Evolutionary conservation across 23 tunicate species (phyloP).

Genomic region (Oikopleura vanhoeffeni): DNA sequence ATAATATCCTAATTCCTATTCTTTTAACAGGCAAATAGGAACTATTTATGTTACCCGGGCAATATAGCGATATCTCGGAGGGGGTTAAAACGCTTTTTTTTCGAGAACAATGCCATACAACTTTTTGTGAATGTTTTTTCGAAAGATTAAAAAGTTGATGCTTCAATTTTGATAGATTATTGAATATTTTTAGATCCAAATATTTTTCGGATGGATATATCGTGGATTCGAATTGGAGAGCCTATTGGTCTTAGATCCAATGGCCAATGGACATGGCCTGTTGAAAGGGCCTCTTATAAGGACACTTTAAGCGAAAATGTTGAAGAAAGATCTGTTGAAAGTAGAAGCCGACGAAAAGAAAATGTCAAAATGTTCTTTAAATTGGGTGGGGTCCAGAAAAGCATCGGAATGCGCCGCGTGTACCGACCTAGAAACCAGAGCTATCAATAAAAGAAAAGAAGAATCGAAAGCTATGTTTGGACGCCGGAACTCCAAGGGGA

Average conservation of each 20-base stretch:
- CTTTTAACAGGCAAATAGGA: too few relatives aligned
- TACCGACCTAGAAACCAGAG: background rate
- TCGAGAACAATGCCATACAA: too few relatives aligned
- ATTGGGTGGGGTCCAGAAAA: background rate
- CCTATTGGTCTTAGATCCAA: background rate
- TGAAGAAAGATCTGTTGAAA: background rate
- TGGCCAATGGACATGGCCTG: background rate
- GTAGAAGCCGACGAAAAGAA: background rate
- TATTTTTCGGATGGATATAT: background rate
- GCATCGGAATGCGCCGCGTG: background rate
- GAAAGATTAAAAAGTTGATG: too few relatives aligned
- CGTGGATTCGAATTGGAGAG: background rate
- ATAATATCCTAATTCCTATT: too few relatives aligned
- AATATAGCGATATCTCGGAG: too few relatives aligned
- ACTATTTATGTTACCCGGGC: too few relatives aligned
- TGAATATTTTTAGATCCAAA: too few relatives aligned
- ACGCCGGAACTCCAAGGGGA: background rate
- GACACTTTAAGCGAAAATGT: background rate
- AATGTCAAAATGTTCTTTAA: background rate
- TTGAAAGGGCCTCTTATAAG: background rate
- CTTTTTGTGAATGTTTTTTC: too few relatives aligned
- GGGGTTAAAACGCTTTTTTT: too few relatives aligned
- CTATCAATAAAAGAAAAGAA: background rate
- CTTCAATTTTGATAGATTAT: too few relatives aligned
- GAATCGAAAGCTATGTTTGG: background rate